Percentiles rank a stretch among this genome's conserved stretches.
Conservation (phyloP, 1,140 invertebrate genomes). For the Wasmannia auropunctata region DNA sequence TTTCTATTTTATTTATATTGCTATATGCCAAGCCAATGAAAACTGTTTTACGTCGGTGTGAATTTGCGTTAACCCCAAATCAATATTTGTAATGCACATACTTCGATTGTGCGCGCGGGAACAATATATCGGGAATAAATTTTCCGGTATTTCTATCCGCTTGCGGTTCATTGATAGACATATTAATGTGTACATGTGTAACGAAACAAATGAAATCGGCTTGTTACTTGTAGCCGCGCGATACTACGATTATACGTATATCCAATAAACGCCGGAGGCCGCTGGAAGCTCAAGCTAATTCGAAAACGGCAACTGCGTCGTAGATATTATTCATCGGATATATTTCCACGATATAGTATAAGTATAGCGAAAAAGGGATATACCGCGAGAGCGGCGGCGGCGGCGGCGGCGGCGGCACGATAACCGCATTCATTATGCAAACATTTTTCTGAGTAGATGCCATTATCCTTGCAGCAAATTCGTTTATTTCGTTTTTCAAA, state of each 20-base stretch:
- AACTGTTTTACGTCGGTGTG: slow-evolving; percentile 48
- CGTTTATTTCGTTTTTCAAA: slow-evolving; percentile 26
- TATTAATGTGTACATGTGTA: slow-evolving; percentile 61
- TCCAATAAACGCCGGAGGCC: slow-evolving; percentile 69
- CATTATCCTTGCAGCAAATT: slow-evolving; percentile 27
- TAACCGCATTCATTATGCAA: slow-evolving; percentile 57
- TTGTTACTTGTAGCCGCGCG: slow-evolving; percentile 65
- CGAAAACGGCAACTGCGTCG: slow-evolving; percentile 64
- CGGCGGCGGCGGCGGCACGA: slow-evolving; percentile 26
- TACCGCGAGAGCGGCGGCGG: too few relatives aligned
- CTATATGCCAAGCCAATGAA: slow-evolving; percentile 28
- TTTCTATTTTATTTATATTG: slow-evolving; percentile 48
- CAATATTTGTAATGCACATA: slow-evolving; percentile 34
- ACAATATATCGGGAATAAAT: slow-evolving; percentile 59
- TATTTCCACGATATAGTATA: slow-evolving; percentile 42
- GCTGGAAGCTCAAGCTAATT: slow-evolving; percentile 64
- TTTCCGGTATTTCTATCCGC: slow-evolving; percentile 60
- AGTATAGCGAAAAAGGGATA: slow-evolving; percentile 12
- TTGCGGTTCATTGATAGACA: slow-evolving; percentile 61
- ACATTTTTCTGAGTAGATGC: slow-evolving; percentile 51
- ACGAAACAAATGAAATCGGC: slow-evolving; percentile 65
- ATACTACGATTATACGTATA: slow-evolving; percentile 66
- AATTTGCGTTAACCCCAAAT: slow-evolving; percentile 58
- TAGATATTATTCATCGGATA: slow-evolving; percentile 70
- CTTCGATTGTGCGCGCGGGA: not conserved